Evolutionary conservation across 2,113 vertebrate genomes (phyloP), one percentile per base, ranked within the genome.

Genomic region (Artemisiospiza belli): DNA sequence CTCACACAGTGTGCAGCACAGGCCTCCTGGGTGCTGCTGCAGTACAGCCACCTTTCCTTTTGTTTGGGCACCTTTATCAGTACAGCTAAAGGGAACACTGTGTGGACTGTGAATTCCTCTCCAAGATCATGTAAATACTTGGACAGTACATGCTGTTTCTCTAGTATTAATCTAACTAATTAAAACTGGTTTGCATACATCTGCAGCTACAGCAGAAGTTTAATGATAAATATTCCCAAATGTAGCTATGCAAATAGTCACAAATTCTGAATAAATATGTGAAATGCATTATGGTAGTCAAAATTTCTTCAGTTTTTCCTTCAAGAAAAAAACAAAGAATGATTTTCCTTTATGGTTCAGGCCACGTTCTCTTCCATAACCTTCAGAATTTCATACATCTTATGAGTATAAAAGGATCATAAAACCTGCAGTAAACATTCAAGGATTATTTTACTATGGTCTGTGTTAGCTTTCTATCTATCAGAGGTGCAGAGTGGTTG

Each of bases 211-310:
- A 89, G 80, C 39, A 89, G 57, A 51, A 90, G 44, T 14, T 2
- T 7, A 67, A 83, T 63, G 75, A 83, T 59, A 94, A 92, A 83
- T 86, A 78, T 68, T 75, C 80, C 83, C 74, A 89, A 90, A 87
- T 8, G 49, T 35, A 68, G 59, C 57, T 49, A 58, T 62, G 78
- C 55, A 93, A 89, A 54, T 39, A 63, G 54, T 25, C 12, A 57
- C 30, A 84, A 59, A 49, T 82, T 55, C 23, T 58, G 59, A 81
- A 81, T 67, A 94, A 88, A 88, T 81, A 16, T 8, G 25, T 67
- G 51, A 90, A 91, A 83, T 39, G 9, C 23, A 31, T 67, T 54
- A 35, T 3, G 68, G 23, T 23, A 85, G 21, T 69, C 3, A 67
- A 12, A 70, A 82, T 68, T 58, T 70, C 12, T 31, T 83, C 13